These are phyloP conservation scores for Autographa pulchrina DNA, from an alignment of 2,888 invertebrate genomes.

Conservation along the genomic window DNA sequence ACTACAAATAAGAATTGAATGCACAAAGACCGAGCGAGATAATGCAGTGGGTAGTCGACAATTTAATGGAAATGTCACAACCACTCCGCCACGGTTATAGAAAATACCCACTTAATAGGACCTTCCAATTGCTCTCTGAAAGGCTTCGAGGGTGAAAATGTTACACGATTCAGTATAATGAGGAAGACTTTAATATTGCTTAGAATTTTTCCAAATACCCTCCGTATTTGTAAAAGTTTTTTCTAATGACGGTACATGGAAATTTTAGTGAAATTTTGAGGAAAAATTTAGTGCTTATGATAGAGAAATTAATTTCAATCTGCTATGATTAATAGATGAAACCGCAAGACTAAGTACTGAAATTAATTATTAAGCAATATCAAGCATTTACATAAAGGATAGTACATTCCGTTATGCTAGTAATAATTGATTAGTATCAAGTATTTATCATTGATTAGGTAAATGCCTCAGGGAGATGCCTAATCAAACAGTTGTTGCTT, in stretches of 20 bases:
- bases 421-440: slow-evolving; percentile 28
- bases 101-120: slow-evolving; percentile 54
- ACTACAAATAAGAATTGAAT: slow-evolving; percentile 58
- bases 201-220: not conserved
- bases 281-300: too few species aligned
- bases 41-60: slow-evolving; percentile 51
- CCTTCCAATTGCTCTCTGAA: slow-evolving; percentile 34
- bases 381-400: slow-evolving; percentile 33
- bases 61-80: slow-evolving; percentile 70
- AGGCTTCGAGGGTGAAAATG: slow-evolving; percentile 7
- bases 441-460: slow-evolving; percentile 18
- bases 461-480: not conserved
- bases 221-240: not conserved
- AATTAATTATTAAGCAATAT: slow-evolving; percentile 28
- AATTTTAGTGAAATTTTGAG: not conserved
- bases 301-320: not conserved
- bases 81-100: slow-evolving; percentile 59
- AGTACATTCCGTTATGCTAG: slow-evolving; percentile 14
- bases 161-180: slow-evolving; percentile 9
- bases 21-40: slow-evolving; percentile 54
- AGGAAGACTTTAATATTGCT: not conserved
- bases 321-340: slow-evolving; percentile 12
- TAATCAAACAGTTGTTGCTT: not conserved
- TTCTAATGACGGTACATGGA: not conserved
- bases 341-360: slow-evolving; percentile 13